Evolutionary conservation across 2,797 vertebrate genomes (phyloP).

Genomic region (Lepilemur septentrionalis): DNA sequence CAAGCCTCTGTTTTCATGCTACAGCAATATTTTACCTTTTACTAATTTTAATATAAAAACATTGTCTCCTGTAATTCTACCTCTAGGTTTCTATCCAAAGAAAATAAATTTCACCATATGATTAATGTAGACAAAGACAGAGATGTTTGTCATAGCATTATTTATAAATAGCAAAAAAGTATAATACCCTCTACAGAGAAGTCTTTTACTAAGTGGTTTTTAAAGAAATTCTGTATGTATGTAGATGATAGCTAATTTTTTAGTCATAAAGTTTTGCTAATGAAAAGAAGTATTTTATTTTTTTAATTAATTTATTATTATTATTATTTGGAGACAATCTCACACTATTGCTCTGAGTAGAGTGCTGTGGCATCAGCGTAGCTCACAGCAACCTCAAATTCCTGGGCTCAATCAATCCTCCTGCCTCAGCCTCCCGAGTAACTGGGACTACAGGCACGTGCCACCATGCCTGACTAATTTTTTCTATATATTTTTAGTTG

Average conservation of each 20-base stretch:
- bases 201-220: neutral
- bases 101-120: neutral
- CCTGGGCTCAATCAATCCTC: too few relatives aligned
- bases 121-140: neutral
- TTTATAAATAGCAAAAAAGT: neutral
- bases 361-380: too few relatives aligned
- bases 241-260: neutral
- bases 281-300: neutral
- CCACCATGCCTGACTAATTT: too few relatives aligned
- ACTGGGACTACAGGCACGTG: too few relatives aligned
- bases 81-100: neutral
- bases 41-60: neutral
- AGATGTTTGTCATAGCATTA: neutral
- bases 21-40: neutral
- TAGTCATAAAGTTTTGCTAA: neutral
- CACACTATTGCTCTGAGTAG: too few relatives aligned
- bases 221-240: neutral
- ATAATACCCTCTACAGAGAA: neutral
- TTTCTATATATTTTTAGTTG: too few relatives aligned
- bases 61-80: neutral
- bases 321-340: too few relatives aligned
- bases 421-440: too few relatives aligned
- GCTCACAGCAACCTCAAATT: too few relatives aligned
- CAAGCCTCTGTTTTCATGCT: neutral
- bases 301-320: too few relatives aligned